These are phyloP conservation scores for Crenuchus spilurus DNA, from an alignment of 2,797 vertebrate species.

Conservation along the genomic window DNA sequence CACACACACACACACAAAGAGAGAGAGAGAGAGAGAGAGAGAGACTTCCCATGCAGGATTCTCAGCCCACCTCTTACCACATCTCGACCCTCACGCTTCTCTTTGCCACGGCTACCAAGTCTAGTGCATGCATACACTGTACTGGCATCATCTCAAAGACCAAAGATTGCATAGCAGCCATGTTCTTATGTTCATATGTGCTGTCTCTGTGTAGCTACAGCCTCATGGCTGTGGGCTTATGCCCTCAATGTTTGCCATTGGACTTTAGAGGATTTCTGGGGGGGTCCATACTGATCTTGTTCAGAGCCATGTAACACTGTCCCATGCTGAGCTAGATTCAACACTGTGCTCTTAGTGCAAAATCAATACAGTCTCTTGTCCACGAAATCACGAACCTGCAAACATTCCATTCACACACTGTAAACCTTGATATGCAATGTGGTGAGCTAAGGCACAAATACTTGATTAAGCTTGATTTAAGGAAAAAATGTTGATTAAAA, in stretches of 20 bases:
- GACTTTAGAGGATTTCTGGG: conserved; percentile 15
- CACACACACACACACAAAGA: conserved; percentile 31
- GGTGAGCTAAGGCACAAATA: not conserved
- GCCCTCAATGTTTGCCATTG: conserved; percentile 20
- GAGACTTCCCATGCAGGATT: not conserved
- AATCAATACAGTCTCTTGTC: conserved; percentile 35
- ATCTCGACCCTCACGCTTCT: not conserved
- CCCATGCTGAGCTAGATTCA: conserved; percentile 18
- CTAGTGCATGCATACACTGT: not conserved
- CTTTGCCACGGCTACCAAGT: conserved; percentile 1
- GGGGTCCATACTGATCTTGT: conserved; percentile 14
- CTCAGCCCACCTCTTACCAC: conserved; percentile 39
- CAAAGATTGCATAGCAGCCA: conserved; percentile 9
- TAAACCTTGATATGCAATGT: conserved; percentile 28
- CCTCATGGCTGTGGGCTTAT: not conserved
- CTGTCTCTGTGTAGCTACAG: conserved; percentile 9
- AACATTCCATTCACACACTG: conserved; percentile 16
- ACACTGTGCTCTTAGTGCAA: conserved; percentile 16
- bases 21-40: too few relatives aligned
- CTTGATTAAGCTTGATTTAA: not conserved
- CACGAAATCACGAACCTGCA: conserved; percentile 25
- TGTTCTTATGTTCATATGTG: conserved; percentile 7
- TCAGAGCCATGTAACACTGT: conserved; percentile 25
- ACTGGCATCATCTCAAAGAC: conserved; percentile 23
- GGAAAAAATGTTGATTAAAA: not conserved